Evolutionary conservation across 2,888 invertebrate genomes (phyloP), one percentile per base, ranked within the genome.

Genomic region (Sisyra terminalis): DNA sequence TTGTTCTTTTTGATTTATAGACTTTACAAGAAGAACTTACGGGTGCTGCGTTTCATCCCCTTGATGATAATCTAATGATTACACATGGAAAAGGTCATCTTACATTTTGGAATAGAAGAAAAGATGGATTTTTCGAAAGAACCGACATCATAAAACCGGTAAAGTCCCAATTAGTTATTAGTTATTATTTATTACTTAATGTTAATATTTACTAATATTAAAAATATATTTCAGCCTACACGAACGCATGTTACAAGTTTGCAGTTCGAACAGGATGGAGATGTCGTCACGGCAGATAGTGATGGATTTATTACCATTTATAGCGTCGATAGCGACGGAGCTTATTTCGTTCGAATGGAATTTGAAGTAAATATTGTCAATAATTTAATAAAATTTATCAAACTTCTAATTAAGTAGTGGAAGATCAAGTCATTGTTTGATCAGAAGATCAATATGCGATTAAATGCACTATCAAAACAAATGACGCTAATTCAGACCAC

Each of bases 271-370:
- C 81, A 85, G 59, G 87, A 87, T 55, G 92, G 90, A 5, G 90
- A 90, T 57, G 86, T 92, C 2, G 83, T 93, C 37, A 89, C 89
- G 0, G 92, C 89, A 0, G 92, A 93, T 55, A 84, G 85, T 46
- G 88, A 87, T 57, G 92, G 92, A 6, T 86, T 88, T 53, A 84
- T 93, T 48, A 88, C 89, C 3, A 76, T 92, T 45, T 93, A 92
- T 61, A 83, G 85, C 47, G 85, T 87, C 1, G 87, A 88, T 55
- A 82, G 85, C 18, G 87, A 87, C 53, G 89, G 88, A 0, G 85
- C 87, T 2, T 89, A 87, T 59, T 88, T 86, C 54, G 85, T 87
- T 3, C 70, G 86, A 48, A 84, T 85, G 72, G 87, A 88, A 61
- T 88, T 85, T 56, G 87, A 88, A 66, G 81, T 74, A 55, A 46